Evolutionary conservation across 2,113 vertebrate genomes (phyloP).

Genomic region (Proterorhinus semilunaris): DNA sequence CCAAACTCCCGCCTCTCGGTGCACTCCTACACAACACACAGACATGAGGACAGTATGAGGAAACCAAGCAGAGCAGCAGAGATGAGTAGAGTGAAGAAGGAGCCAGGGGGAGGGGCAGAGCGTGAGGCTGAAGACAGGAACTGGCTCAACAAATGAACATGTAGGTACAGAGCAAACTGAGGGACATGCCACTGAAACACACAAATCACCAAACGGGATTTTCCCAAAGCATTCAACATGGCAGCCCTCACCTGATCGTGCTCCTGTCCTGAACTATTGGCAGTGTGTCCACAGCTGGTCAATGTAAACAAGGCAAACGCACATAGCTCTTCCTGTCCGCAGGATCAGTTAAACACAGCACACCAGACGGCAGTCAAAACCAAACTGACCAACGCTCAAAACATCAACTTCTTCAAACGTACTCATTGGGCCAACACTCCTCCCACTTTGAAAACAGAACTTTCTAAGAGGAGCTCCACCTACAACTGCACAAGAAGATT

Average conservation of each 20-base stretch:
- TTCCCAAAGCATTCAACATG: not conserved
- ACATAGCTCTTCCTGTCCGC: slow-evolving; percentile 54
- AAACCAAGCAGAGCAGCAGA: slow-evolving; percentile 44
- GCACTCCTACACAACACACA: slow-evolving; percentile 75
- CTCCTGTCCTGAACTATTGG: slow-evolving; percentile 33
- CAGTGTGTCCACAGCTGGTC: slow-evolving; percentile 28
- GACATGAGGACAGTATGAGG: slow-evolving; percentile 62
- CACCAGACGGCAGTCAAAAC: slow-evolving; percentile 12
- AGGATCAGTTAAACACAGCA: slow-evolving; percentile 23
- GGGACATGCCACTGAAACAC: slow-evolving; percentile 4
- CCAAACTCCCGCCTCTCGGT: slow-evolving; percentile 69
- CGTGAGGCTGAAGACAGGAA: slow-evolving; percentile 58
- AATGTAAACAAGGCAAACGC: slow-evolving; percentile 53
- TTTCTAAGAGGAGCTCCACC: slow-evolving; percentile 62
- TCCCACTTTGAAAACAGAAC: slow-evolving; percentile 30
- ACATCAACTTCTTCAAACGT: slow-evolving; percentile 44
- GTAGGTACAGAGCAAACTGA: slow-evolving; percentile 11
- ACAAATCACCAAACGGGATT: slow-evolving; percentile 15
- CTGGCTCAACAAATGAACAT: slow-evolving; percentile 44
- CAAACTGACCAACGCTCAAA: slow-evolving; percentile 25
- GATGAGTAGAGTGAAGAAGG: slow-evolving; percentile 46
- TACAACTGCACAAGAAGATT: slow-evolving; percentile 48
- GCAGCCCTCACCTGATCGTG: slow-evolving; percentile 48
- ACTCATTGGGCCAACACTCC: slow-evolving; percentile 38
- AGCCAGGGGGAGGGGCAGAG: slow-evolving; percentile 57